Percentiles rank a stretch among this genome's conserved stretches.
Conservation (phyloP, 1,140 invertebrate genomes). For the Brachionus plicatilis region DNA sequence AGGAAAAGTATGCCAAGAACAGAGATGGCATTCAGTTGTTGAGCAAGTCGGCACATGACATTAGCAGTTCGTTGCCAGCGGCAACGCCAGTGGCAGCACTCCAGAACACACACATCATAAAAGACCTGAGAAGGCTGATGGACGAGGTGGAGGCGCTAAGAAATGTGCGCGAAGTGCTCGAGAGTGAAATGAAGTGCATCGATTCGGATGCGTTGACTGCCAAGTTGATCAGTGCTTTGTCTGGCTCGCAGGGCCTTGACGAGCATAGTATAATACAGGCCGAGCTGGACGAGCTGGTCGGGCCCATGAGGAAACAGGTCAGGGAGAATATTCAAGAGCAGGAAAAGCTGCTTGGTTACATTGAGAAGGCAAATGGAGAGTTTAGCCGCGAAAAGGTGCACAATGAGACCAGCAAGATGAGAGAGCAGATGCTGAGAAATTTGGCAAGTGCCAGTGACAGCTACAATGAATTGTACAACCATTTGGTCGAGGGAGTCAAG, state of each 20-base stretch:
- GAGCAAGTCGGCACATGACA: conserved; percentile 64
- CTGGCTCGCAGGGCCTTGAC: conserved; percentile 76
- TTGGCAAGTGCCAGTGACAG: conserved; percentile 81
- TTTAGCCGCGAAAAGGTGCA: conserved; percentile 68
- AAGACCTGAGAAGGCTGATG: conserved; percentile 72
- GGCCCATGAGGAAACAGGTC: conserved; percentile 71
- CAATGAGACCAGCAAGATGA: conserved; percentile 56
- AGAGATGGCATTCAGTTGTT: conserved; percentile 74
- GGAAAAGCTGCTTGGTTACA: conserved; percentile 68
- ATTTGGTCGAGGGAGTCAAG: conserved; percentile 85
- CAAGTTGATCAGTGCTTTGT: conserved; percentile 71
- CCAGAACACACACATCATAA: conserved; percentile 59
- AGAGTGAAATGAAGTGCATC: conserved; percentile 75
- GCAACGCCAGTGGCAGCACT: conserved; percentile 47
- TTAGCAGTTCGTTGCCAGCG: conserved; percentile 55
- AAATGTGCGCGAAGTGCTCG: conserved; percentile 78
- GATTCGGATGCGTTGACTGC: conserved; percentile 69
- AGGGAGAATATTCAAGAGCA: conserved; percentile 70
- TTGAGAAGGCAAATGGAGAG: conserved; percentile 68
- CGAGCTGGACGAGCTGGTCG: conserved; percentile 71
- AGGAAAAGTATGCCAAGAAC: conserved; percentile 76
- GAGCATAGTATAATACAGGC: conserved; percentile 73
- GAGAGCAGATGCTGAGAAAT: conserved; percentile 76
- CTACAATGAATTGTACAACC: conserved; percentile 79
- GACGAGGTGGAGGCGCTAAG: conserved; percentile 79